Evolutionary conservation across 1,140 invertebrate species (phyloP).

Genomic region (Drosophila obscura): DNA sequence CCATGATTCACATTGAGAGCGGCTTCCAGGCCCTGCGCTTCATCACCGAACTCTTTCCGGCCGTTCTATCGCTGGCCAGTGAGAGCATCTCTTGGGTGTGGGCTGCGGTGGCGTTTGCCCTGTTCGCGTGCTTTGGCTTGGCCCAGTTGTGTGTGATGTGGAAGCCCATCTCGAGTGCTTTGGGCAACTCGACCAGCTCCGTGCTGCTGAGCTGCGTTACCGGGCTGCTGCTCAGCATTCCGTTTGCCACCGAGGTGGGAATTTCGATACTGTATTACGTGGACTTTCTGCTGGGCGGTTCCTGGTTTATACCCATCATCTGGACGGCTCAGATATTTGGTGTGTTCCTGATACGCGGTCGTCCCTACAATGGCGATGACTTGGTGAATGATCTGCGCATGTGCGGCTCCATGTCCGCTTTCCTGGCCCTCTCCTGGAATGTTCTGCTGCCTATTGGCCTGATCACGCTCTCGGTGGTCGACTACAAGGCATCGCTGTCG

Average conservation of each 20-base stretch:
- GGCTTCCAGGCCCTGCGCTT: conserved; percentile 92
- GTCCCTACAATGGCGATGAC: conserved; percentile 92
- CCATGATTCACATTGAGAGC: conserved; percentile 84
- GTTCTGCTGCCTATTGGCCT: conserved; percentile 91
- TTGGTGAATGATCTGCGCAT: conserved; percentile 88
- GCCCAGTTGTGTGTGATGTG: conserved; percentile 89
- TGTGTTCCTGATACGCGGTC: conserved; percentile 92
- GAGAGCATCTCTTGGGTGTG: conserved; percentile 86
- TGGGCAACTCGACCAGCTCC: conserved; percentile 93
- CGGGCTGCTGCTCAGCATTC: conserved; percentile 92
- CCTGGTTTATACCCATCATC: conserved; percentile 93
- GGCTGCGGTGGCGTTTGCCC: conserved; percentile 94
- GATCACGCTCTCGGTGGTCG: conserved; percentile 86
- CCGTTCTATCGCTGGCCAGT: conserved; percentile 89
- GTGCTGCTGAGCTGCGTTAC: conserved; percentile 93
- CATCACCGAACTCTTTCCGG: conserved; percentile 93
- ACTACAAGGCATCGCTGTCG: conserved; percentile 78
- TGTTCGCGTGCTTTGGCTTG: conserved; percentile 93
- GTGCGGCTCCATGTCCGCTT: conserved; percentile 86
- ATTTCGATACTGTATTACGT: conserved; percentile 93
- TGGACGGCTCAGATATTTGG: conserved; percentile 91
- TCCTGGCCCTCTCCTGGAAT: conserved; percentile 95
- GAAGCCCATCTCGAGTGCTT: conserved; percentile 87
- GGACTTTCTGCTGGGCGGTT: conserved; percentile 91
- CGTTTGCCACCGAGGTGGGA: conserved; percentile 94